Percentiles rank a stretch among this genome's conserved stretches.
These are phyloP conservation scores for Arizona elegans DNA, from an alignment of 2,113 vertebrate species.

Conservation along the genomic window DNA sequence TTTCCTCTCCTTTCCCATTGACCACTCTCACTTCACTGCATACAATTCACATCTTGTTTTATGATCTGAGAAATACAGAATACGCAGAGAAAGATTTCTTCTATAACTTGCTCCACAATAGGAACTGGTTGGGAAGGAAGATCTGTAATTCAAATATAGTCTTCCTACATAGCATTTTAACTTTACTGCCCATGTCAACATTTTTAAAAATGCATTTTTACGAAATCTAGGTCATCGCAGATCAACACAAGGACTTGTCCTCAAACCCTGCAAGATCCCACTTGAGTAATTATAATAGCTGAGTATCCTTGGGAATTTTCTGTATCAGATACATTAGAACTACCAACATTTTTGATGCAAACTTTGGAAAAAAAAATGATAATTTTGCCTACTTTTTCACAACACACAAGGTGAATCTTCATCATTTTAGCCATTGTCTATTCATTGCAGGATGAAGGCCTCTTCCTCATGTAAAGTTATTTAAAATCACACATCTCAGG, in stretches of 20 bases:
- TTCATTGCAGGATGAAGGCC: background rate
- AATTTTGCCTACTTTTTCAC: background rate
- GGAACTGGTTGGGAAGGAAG: background rate
- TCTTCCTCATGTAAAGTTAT: background rate
- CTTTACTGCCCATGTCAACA: background rate
- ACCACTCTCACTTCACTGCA: background rate
- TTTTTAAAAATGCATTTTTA: background rate
- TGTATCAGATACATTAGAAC: background rate
- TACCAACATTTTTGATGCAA: background rate
- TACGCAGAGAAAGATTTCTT: background rate
- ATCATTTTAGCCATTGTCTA: background rate
- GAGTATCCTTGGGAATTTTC: background rate
- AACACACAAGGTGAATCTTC: background rate
- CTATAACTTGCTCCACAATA: background rate
- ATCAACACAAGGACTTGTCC: background rate
- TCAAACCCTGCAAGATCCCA: background rate
- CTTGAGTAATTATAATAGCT: background rate
- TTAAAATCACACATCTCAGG: background rate
- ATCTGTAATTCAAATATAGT: background rate
- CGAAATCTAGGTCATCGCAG: too few relatives aligned
- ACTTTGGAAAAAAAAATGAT: too few relatives aligned
- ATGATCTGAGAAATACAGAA: background rate
- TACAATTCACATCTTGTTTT: too few relatives aligned
- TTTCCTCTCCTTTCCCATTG: background rate
- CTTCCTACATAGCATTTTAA: background rate